A percentile compares a stretch with the other conserved stretches of the same genome.
These are phyloP conservation scores for Mus pahari DNA, from an alignment of 2,113 vertebrate species.

Conservation along the genomic window DNA sequence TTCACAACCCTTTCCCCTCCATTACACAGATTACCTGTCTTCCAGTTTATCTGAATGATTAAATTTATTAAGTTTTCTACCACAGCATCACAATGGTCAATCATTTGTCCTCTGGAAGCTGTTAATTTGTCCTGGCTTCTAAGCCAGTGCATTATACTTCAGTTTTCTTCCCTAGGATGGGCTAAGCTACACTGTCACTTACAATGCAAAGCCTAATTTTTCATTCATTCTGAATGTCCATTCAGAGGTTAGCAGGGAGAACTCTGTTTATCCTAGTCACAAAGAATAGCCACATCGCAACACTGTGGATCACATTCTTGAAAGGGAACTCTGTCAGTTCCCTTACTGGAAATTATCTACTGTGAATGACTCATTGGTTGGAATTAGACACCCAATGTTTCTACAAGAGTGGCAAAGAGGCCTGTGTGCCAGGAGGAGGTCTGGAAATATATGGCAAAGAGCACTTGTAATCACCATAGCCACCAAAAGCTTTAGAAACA, in stretches of 20 bases:
- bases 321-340: neutral
- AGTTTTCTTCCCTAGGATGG: neutral
- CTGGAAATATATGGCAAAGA: conserved; percentile 33
- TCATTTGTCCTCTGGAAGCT: conserved; percentile 26
- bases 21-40: neutral
- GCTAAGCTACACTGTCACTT: neutral
- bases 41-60: conserved; percentile 11
- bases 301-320: neutral
- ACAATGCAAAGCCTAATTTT: neutral
- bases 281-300: neutral
- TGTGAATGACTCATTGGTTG: neutral
- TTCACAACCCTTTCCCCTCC: neutral
- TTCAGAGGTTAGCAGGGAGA: neutral
- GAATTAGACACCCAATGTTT: neutral
- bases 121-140: conserved; percentile 20
- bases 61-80: conserved; percentile 21
- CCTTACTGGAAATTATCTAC: neutral
- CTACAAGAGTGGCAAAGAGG: neutral
- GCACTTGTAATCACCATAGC: neutral
- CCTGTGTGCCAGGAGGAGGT: neutral
- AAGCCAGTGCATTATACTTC: neutral
- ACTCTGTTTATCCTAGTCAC: conserved; percentile 12
- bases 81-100: neutral
- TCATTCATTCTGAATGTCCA: neutral
- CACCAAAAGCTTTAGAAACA: no score